Percentiles rank a stretch among this genome's conserved stretches.
phyloP scores from a whole-genome alignment of 2,888 invertebrate species.

The Drosophila peninsularis region DNA sequence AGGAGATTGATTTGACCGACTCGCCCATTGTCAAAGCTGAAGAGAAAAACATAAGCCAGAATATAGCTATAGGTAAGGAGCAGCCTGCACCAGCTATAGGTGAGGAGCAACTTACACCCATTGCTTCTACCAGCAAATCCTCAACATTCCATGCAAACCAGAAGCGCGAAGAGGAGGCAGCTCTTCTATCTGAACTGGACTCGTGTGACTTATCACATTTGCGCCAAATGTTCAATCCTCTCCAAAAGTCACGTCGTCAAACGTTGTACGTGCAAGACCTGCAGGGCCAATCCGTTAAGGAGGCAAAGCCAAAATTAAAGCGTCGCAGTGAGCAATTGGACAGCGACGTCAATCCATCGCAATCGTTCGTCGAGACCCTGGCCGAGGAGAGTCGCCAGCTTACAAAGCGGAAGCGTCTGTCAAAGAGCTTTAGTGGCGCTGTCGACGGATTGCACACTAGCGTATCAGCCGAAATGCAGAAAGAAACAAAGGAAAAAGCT shows the following conservation, averaged over 20 bases:
- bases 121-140: constrained; percentile 11
- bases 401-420: constrained; percentile 70
- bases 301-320: constrained; percentile 43
- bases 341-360: constrained; percentile 69
- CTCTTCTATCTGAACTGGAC: constrained; percentile 57
- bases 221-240: constrained; percentile 68
- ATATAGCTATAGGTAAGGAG: neutral
- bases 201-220: constrained; percentile 62
- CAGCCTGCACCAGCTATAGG: neutral
- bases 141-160: constrained; percentile 24
- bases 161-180: constrained; percentile 34
- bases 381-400: constrained; percentile 36
- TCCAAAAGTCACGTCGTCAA: constrained; percentile 73
- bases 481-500: constrained; percentile 24
- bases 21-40: neutral
- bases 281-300: constrained; percentile 23
- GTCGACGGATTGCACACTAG: constrained; percentile 29
- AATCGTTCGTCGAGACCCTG: constrained; percentile 79
- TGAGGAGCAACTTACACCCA: neutral
- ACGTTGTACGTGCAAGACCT: constrained; percentile 57
- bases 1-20: neutral
- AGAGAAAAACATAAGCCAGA: neutral
- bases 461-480: constrained; percentile 23
- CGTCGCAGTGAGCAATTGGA: constrained; percentile 55
- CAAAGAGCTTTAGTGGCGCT: constrained; percentile 75